Evolutionary conservation across 1,140 invertebrate species (phyloP), one percentile per base, ranked within the genome.

Genomic region (Propsilocerus akamusi): DNA sequence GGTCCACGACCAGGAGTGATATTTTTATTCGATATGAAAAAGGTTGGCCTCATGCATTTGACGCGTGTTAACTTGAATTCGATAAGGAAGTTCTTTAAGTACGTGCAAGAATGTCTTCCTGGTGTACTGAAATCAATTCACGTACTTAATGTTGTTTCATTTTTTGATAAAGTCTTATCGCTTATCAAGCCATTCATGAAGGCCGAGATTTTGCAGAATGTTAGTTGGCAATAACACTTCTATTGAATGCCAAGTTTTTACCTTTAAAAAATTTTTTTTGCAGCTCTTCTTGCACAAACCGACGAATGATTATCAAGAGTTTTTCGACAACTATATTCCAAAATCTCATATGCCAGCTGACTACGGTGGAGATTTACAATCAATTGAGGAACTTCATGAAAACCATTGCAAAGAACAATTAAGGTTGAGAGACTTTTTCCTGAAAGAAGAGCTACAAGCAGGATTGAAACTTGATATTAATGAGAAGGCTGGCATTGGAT

Each of bases 121-220:
- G 62, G 76, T 0, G 65, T 75, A 41, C 69, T 81, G 57, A 72
- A 72, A 55, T 68, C 59, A 1, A 75, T 81, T 12, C 74, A 82
- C 55, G 68, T 81, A 0, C 56, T 82, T 26, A 81, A 82, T 60
- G 70, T 72, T 0, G 70, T 72, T 12, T 75, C 74, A 46, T 72
- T 80, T 22, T 66, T 79, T 28, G 74, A 80, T 56, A 80, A 76
- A 60, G 54, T 78, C 30, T 55, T 82, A 48, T 54, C 71, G 17
- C 60, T 82, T 11, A 61, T 79, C 20, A 75, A 65, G 52, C 76
- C 77, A 0, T 78, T 80, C 55, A 74, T 81, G 68, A 77, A 77
- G 46, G 70, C 66, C 47, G 76, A 80, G 57, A 62, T 81, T 41
- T 69, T 73, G 48, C 68, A 78, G 47, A 65, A 77, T 64, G 79